Conservation (phyloP, 2,797 vertebrate genomes). For the Euthynnus affinis region DNA sequence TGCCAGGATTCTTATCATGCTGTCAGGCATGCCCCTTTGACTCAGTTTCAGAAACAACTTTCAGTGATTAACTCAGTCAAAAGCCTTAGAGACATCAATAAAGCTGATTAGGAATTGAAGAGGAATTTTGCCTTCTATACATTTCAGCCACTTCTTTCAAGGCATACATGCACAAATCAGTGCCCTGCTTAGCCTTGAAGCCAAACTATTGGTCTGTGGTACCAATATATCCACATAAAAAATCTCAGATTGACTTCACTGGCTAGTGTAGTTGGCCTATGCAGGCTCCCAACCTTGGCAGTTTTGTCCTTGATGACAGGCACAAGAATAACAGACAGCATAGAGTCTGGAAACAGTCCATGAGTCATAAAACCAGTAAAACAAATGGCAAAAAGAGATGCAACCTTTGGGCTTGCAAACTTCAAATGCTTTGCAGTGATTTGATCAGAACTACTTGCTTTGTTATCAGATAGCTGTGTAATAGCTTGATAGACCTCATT, state of each 20-base stretch:
- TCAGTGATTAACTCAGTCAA: background rate
- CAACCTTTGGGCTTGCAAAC: background rate
- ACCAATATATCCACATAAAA: background rate
- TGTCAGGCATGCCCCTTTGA: background rate
- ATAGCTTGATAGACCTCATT: conserved; percentile 5
- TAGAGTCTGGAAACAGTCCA: background rate
- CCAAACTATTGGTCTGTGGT: conserved; percentile 3
- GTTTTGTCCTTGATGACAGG: background rate
- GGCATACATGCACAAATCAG: conserved; percentile 4
- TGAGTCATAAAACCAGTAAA: background rate
- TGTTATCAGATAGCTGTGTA: background rate
- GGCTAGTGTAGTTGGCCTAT: background rate
- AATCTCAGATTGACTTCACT: background rate
- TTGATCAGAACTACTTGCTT: background rate
- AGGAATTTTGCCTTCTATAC: conserved; percentile 1
- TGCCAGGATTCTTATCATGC: background rate
- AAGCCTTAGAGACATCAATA: conserved; percentile 27
- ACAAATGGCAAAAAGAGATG: background rate
- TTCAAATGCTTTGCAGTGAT: background rate
- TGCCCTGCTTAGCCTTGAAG: background rate
- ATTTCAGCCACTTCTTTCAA: conserved; percentile 9
- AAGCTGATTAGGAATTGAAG: background rate
- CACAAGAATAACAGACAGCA: background rate
- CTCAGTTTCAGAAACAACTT: conserved; percentile 8
- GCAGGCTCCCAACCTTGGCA: background rate